phyloP scores from a whole-genome alignment of 2,797 vertebrate genomes.

The Halcyon leucocephala region DNA sequence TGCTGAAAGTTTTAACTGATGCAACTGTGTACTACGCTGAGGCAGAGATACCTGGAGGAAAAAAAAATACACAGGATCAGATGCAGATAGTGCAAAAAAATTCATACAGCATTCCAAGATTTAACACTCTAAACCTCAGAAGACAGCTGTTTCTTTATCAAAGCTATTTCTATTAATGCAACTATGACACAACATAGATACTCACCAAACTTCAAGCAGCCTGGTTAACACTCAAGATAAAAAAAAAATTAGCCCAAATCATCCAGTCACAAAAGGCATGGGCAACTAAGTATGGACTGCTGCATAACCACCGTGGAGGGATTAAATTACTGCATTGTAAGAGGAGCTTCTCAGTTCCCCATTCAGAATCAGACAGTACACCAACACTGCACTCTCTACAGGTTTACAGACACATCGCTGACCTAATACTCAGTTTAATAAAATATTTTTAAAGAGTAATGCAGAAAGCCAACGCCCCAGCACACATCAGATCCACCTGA shows the following conservation, averaged over 20 bases:
- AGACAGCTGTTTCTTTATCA: not conserved
- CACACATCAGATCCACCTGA: not conserved
- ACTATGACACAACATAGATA: not conserved
- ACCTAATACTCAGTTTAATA: not conserved
- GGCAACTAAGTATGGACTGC: not conserved
- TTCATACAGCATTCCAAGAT: not conserved
- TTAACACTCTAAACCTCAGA: not conserved
- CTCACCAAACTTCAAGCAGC: not conserved
- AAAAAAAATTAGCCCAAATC: not conserved
- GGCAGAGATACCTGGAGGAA: slow-evolving; percentile 87
- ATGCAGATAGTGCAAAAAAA: not conserved
- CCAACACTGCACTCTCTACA: not conserved
- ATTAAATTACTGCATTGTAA: not conserved
- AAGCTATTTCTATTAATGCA: not conserved
- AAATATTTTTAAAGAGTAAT: not conserved
- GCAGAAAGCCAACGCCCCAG: not conserved
- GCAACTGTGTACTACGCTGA: slow-evolving; percentile 80
- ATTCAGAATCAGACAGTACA: not conserved
- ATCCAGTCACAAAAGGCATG: not conserved
- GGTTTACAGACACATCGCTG: not conserved
- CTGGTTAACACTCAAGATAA: not conserved
- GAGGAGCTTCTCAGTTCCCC: not conserved
- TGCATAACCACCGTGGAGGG: not conserved
- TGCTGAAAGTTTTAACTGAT: slow-evolving; percentile 86
- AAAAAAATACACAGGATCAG: not conserved